Percentiles rank a stretch among this genome's conserved stretches.
Evolutionary conservation across 2,113 vertebrate genomes (phyloP).

Genomic region (Ariopsis seemanni): DNA sequence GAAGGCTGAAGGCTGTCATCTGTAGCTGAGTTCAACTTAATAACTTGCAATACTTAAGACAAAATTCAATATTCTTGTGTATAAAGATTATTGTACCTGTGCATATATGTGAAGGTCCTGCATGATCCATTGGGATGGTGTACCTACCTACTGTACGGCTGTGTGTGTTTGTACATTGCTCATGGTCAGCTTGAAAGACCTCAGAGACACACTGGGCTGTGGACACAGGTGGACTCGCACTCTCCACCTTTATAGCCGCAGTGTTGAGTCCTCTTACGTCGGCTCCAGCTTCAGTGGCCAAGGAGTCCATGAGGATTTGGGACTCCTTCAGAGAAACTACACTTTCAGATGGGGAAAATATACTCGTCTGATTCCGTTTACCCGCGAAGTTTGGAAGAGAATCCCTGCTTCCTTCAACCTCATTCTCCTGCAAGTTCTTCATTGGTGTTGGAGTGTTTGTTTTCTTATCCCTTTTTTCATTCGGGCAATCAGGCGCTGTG

Average conservation of each 20-base stretch:
- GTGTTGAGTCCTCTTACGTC: background rate
- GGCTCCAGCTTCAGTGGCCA: background rate
- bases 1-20: background rate
- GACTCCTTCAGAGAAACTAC: background rate
- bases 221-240: background rate
- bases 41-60: background rate
- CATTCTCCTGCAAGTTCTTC: constrained; percentile 3
- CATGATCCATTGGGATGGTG: background rate
- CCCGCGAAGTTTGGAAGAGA: background rate
- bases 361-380: background rate
- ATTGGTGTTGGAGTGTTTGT: background rate
- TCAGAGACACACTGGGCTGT: background rate
- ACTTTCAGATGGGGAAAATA: constrained; percentile 1
- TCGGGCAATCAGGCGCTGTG: background rate
- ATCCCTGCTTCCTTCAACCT: background rate
- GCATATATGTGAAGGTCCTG: background rate
- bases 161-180: constrained; percentile 11
- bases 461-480: constrained; percentile 10
- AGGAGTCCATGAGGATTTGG: background rate
- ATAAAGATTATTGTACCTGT: background rate
- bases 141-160: constrained; percentile 8
- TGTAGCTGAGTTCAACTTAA: background rate
- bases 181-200: background rate
- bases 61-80: background rate
- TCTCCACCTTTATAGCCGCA: constrained; percentile 19